A percentile compares a stretch with the other conserved stretches of the same genome.
These are phyloP conservation scores for Eueides isabella DNA, from an alignment of 1,140 invertebrate species.

Conservation along the genomic window DNA sequence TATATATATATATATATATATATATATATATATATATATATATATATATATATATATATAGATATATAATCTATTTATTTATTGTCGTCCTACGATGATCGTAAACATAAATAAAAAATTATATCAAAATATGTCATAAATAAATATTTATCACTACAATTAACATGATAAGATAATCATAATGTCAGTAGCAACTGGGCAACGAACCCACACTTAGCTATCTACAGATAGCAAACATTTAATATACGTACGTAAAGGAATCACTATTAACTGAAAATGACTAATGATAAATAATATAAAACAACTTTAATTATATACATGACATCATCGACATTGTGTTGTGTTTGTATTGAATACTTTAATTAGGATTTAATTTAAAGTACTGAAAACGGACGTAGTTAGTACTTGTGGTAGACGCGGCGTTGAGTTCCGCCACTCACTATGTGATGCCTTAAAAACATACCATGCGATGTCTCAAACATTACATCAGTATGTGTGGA, in stretches of 20 bases:
- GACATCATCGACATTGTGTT: background rate
- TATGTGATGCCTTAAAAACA: too few relatives aligned
- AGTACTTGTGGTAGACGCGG: too few relatives aligned
- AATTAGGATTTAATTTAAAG: background rate
- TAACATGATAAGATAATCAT: background rate
- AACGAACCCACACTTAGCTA: background rate
- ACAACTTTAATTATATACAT: background rate
- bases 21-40: too few relatives aligned
- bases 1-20: background rate
- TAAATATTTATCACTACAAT: background rate
- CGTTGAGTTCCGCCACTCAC: too few relatives aligned
- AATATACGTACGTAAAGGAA: background rate
- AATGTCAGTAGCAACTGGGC: background rate
- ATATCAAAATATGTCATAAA: too few relatives aligned
- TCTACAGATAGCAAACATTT: background rate
- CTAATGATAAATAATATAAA: background rate
- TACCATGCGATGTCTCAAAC: too few relatives aligned
- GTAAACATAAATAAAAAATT: too few relatives aligned
- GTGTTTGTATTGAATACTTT: background rate
- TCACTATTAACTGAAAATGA: background rate
- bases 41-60: too few relatives aligned
- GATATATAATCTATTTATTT: too few relatives aligned
- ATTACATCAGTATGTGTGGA: too few relatives aligned
- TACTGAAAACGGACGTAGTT: too few relatives aligned
- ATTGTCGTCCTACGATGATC: too few relatives aligned